Percentiles rank a stretch among this genome's conserved stretches.
Conservation (phyloP, 2,797 vertebrate genomes). For the Helarctos malayanus region DNA sequence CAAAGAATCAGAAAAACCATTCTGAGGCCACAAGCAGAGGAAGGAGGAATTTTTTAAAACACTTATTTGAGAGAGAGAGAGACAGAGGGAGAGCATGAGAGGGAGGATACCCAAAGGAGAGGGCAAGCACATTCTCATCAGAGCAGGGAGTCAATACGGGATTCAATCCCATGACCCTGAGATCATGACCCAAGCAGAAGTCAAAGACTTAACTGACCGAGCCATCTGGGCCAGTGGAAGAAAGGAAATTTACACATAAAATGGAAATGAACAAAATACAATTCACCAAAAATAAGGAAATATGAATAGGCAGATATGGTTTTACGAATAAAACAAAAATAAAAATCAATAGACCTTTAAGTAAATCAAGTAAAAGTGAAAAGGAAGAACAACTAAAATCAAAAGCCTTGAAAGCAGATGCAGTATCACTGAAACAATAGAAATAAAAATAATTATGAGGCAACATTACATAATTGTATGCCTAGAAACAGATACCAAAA, state of each 20-base stretch:
- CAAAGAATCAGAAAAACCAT: neutral
- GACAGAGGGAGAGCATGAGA: neutral
- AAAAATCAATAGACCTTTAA: neutral
- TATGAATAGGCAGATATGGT: neutral
- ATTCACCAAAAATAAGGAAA: neutral
- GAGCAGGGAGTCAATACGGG: neutral
- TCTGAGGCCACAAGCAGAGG: neutral
- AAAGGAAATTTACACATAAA: neutral
- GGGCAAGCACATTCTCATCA: neutral
- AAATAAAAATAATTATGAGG: neutral
- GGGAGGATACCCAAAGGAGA: neutral
- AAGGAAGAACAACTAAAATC: neutral
- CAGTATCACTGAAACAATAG: neutral
- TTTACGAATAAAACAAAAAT: neutral
- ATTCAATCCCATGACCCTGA: no score
- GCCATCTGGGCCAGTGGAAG: no score
- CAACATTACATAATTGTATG: neutral
- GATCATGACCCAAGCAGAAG: no score
- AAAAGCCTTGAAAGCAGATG: neutral
- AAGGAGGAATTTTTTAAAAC: neutral
- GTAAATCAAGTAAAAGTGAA: neutral
- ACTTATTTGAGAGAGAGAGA: neutral
- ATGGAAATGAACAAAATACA: neutral
- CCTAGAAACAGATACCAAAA: neutral
- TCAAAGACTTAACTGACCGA: no score